Evolutionary conservation across 2,888 invertebrate species (phyloP), one percentile per base, ranked within the genome.

Genomic region (Crematogaster levior): DNA sequence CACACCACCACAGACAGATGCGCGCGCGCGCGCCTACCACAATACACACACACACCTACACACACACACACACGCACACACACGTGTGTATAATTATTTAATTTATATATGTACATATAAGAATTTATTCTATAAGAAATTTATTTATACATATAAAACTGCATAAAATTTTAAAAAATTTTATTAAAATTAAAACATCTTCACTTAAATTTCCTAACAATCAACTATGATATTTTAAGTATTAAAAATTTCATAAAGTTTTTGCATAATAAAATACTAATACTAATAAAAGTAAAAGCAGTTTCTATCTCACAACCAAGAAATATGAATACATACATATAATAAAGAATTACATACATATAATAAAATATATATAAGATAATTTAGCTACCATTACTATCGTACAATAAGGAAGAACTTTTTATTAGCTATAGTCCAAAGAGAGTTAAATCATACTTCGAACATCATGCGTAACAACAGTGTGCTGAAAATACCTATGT

Each of bases 371-470:
- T 12, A 75, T 53, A 10, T 21, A 34, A 18, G 34, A 2, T 30
- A 37, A 27, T 74, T 74, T 74, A 24, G 10, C 48, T 48, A 27
- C 15, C 9, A 15, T 48, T 27, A 27, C 10, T 12, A 30, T 30
- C 15, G 27, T 37, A 53, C 48, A 65, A 75, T 27, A 53, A 27
- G 3, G 3, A 37, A 10, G 6, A 37, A 37, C 5, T 30, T 18
- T 61, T 53, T 53, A 77, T 77, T 66, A 65, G 66, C 40, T n/a
- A 27, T 48, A 48, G 18, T 21, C 15, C 51, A 66, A 75, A 51
- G 21, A 75, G 37, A 68, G 21, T 53, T 77, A 77, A 77, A 66
- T 77, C 27, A 53, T 40, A 53, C 24, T 75, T 51, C 15, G 40
- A 75, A 66, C 15, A 48, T 74, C n/a, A 6, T 10, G 66, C 37